Conservation (phyloP, 2,113 vertebrate genomes). For the Melanerpes aurifrons region DNA sequence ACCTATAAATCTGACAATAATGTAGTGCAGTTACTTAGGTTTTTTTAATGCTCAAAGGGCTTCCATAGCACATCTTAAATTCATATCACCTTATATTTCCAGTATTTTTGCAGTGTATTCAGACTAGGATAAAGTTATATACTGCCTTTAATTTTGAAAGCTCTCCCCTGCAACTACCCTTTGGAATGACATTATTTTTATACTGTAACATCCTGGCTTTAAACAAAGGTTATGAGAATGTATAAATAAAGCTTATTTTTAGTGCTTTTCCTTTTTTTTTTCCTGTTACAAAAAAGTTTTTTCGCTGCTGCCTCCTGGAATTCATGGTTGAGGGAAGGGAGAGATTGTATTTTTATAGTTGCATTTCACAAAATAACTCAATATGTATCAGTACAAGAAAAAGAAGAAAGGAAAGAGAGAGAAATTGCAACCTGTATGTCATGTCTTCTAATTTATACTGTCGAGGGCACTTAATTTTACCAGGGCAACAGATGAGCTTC, state of each 20-base stretch:
- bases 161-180: not conserved
- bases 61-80: not conserved
- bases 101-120: not conserved
- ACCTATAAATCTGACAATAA: not conserved
- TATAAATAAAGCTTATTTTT: not conserved
- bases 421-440: constrained; percentile 65
- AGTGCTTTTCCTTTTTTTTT: not conserved
- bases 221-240: not conserved
- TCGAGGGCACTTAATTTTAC: constrained; percentile 78
- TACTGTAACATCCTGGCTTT: not conserved
- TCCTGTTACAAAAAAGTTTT: not conserved
- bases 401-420: not conserved
- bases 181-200: not conserved
- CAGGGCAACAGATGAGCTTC: constrained; percentile 81
- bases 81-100: not conserved
- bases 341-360: not conserved
- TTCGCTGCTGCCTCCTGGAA: constrained; percentile 1
- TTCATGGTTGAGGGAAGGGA: constrained; percentile 1
- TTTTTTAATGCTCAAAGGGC: not conserved
- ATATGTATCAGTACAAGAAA: not conserved
- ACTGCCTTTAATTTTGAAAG: not conserved
- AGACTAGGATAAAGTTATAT: not conserved
- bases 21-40: not conserved
- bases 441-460: constrained; percentile 75
- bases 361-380: constrained; percentile 8